phyloP scores from a whole-genome alignment of 2,113 vertebrate species.

The Felis chaus region DNA sequence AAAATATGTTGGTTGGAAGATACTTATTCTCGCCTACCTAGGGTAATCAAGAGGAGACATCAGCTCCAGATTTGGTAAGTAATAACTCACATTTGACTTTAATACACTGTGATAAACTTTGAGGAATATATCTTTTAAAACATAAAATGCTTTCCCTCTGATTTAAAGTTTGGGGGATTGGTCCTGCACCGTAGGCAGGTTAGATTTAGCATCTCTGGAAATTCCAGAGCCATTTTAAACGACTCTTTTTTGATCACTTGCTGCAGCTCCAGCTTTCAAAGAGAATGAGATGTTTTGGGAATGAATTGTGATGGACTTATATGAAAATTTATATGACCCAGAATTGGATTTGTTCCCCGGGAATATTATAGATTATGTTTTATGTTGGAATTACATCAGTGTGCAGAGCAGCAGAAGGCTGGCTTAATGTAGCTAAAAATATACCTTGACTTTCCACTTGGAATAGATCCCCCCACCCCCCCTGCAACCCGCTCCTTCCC shows the following conservation, averaged over 20 bases:
- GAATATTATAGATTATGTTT: conserved; percentile 90
- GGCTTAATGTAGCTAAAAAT: conserved; percentile 88
- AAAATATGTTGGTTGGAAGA: conserved; percentile 73
- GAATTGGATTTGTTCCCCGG: conserved; percentile 87
- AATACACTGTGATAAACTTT: conserved; percentile 81
- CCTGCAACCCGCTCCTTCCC: conserved; percentile 62
- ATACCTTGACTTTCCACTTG: conserved; percentile 84
- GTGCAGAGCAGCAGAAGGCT: conserved; percentile 84
- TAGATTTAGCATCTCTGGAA: conserved; percentile 88
- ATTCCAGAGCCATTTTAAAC: conserved; percentile 84
- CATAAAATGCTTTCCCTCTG: conserved; percentile 86
- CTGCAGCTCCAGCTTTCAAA: conserved; percentile 83
- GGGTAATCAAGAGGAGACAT: conserved; percentile 76
- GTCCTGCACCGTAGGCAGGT: conserved; percentile 80
- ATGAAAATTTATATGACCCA: conserved; percentile 88
- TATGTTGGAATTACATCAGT: conserved; percentile 87
- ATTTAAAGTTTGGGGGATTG: conserved; percentile 85
- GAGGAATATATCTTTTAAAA: conserved; percentile 82
- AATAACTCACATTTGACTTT: conserved; percentile 80
- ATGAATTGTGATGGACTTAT: conserved; percentile 86
- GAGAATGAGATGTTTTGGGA: conserved; percentile 87
- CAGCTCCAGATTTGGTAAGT: conserved; percentile 75
- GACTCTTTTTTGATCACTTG: conserved; percentile 81
- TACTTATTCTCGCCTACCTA: conserved; percentile 77
- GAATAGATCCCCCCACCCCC: conserved; percentile 71